Evolutionary conservation across 2,888 invertebrate genomes (phyloP), one percentile per base, ranked within the genome.

Genomic region (Melangyna quadrimaculata): DNA sequence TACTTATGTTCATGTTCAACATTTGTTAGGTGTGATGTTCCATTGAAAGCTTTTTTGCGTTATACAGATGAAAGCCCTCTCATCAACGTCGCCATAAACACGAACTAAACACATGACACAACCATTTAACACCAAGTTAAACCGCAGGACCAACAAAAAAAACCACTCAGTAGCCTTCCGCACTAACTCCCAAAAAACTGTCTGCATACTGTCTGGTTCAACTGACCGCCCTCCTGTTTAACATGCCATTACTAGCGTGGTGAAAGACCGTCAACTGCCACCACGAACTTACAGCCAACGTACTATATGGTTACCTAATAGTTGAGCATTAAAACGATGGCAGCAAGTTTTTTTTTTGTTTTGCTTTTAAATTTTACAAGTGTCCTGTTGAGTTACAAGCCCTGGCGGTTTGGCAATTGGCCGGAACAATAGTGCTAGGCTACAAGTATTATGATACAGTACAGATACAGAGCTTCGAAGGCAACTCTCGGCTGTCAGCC

Each of bases 321-420:
- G 57, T 67, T 29, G 32, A 51, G 79, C 74, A 83, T 83, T 84
- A 69, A 84, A 79, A 79, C 51, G 65, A 51, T 37, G 51, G 27
- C 7, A 32, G n/a, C n/a, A n/a, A n/a, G 12, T 27, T 35, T 59
- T 53, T 43, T 14, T n/a, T 35, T 59, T 61, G 43, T 48, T 61
- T 53, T 63, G 2, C 3, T 53, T 53, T 63, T 3, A 4, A 6
- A 51, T 43, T 45, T 72, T 77, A 63, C 80, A 81, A 86, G 86
- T 86, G 81, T 86, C 86, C 77, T 81, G 86, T 81, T 78, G 86
- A 86, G 86, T 81, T 81, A 78, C 81, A 81, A 55, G 86, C 81
- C 69, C 48, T 70, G 70, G 77, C 80, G 86, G 86, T 77, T 86
- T 77, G 80, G 86, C 86, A 86, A 86, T 86, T 86, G 86, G 81